Conservation (phyloP, 1,140 invertebrate species). For the Saccostrea glomerata region DNA sequence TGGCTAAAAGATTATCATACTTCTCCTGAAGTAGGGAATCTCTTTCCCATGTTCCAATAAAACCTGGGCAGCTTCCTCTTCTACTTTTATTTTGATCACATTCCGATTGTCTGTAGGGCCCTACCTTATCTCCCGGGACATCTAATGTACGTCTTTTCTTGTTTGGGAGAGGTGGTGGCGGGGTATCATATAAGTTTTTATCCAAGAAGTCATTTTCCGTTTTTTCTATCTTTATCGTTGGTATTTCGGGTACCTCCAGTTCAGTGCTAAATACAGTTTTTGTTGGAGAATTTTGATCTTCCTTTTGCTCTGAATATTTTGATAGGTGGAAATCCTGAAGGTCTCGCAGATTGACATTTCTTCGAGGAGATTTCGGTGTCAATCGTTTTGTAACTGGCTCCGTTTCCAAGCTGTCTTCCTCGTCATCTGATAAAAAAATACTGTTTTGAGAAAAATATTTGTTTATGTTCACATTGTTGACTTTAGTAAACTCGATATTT, state of each 20-base stretch:
- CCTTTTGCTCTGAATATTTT: not conserved
- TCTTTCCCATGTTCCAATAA: not conserved
- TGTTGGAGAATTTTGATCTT: not conserved
- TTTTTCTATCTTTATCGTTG: conserved; percentile 1
- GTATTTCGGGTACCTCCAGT: not conserved
- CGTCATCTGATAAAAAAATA: not conserved
- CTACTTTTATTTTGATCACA: not conserved
- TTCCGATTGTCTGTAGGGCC: not conserved
- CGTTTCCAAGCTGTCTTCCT: not conserved
- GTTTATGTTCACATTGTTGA: not conserved
- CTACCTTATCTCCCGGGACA: not conserved
- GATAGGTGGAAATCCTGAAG: not conserved
- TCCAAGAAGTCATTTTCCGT: not conserved
- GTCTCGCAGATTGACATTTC: not conserved
- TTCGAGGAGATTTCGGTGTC: not conserved
- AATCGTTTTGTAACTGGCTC: not conserved
- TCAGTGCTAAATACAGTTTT: no score
- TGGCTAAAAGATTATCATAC: conserved; percentile 1
- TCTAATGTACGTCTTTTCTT: not conserved
- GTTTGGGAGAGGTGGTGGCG: conserved; percentile 7
- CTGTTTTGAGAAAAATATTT: conserved; percentile 10
- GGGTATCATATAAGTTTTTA: not conserved
- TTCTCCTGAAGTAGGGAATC: not conserved
- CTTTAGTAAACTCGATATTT: not conserved
- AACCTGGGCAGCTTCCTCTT: conserved; percentile 9